Evolutionary conservation across 2,888 invertebrate genomes (phyloP), one percentile per base, ranked within the genome.

Genomic region (Eupithecia dodoneata): DNA sequence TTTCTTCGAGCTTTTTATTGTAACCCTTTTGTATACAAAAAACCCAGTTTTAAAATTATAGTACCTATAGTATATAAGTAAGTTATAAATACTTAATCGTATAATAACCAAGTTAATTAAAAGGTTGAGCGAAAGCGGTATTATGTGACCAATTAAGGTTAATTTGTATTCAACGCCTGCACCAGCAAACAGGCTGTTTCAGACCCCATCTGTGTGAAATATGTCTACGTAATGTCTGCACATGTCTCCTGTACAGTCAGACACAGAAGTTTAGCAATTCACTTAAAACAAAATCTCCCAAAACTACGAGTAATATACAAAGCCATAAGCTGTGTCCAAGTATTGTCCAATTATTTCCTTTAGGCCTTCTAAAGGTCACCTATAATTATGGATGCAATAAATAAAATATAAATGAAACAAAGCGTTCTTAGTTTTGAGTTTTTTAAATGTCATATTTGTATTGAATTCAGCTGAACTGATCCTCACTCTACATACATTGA

Each of bases 121-220:
- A 77, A 76, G 79, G 79, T 77, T 78, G 72, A 70, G 81, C 72
- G 81, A 84, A 83, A 83, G 81, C 76, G 74, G 77, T 73, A 78
- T 79, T 75, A 77, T 75, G 76, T 75, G 75, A 78, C 59, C 74
- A 77, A 79, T 80, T 81, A 76, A 72, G 74, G 71, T 71, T 79
- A 75, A 79, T 85, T 76, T 70, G 79, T 85, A 87, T 85, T 83
- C 87, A 79, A 74, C 77, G 73, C 75, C 75, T 75, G n/a, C 79
- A 78, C 81, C 80, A 81, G 81, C 80, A 71, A 77, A 75, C 79
- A 80, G 70, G 78, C 74, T 81, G 79, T 74, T 75, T 79, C 76
- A 81, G 79, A 84, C 82, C 79, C 82, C 84, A 83, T 79, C 82
- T 81, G 85, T 84, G 80, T 84, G 86, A 88, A 87, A 84, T 88